phyloP scores from a whole-genome alignment of 53 echinoderm and acorn worm species.

The Zoroaster sp. region DNA sequence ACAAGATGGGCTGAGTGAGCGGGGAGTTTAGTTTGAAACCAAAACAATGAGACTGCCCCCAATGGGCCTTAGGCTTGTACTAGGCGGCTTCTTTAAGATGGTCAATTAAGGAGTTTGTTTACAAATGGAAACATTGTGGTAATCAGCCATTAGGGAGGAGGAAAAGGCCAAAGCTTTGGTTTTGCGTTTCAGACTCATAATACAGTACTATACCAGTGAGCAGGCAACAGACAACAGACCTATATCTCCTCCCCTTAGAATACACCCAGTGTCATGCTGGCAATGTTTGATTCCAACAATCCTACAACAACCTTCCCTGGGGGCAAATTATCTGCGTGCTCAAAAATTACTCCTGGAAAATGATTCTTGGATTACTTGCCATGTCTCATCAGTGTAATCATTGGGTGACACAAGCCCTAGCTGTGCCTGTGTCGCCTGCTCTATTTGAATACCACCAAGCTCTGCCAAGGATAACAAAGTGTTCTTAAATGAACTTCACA shows the following conservation, averaged over 20 bases:
- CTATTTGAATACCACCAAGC: conserved; percentile 42
- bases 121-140: background rate
- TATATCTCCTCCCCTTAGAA: background rate
- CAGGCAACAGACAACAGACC: background rate
- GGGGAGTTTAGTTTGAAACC: conserved; percentile 36
- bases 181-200: background rate
- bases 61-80: background rate
- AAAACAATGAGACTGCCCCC: conserved; percentile 12
- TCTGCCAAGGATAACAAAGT: conserved; percentile 23
- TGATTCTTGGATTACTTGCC: conserved; percentile 70
- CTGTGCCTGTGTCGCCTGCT: conserved; percentile 63
- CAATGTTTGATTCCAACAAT: conserved; percentile 34
- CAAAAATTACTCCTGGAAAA: conserved; percentile 63
- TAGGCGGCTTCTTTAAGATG: background rate
- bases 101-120: conserved; percentile 35
- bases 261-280: background rate
- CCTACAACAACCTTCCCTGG: conserved; percentile 36
- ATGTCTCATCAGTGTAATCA: conserved; percentile 55
- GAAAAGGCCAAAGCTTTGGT: background rate
- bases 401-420: conserved; percentile 52
- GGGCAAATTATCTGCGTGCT: conserved; percentile 63
- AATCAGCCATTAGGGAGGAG: background rate
- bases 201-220: background rate
- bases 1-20: conserved; percentile 18
- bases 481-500: conserved; percentile 8